Evolutionary conservation across 2,888 invertebrate genomes (phyloP), one percentile per base, ranked within the genome.

Genomic region (Mactromeris polynyma): DNA sequence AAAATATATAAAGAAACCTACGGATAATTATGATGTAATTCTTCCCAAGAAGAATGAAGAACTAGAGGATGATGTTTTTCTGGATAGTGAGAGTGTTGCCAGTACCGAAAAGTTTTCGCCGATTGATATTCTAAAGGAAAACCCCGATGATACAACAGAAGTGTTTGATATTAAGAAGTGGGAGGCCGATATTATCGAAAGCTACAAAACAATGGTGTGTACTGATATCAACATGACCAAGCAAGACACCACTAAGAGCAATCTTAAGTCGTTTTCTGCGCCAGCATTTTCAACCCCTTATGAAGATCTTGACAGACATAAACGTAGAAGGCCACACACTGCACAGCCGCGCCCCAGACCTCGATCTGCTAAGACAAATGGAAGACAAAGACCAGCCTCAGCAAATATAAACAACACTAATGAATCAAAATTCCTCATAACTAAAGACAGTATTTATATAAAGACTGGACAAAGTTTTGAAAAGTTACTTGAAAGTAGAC

Each of bases 81-180:
- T 81, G 46, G 92, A 93, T 46, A 89, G 89, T 21, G 88, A 90
- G 46, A 82, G 51, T 77, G 58, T 85, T n/a, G 21, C 64, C 2
- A 78, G 31, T n/a, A 83, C 81, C 26, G 78, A 83, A 40, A 77
- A 54, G 83, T 79, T 42, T 46, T 89, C 87, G 64, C 88, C 88
- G 26, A 79, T 82, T 42, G 89, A 90, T 80, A 33, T 87, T 33
- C 79, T 90, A 7, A 89, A 89, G 69, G 88, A 88, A 36, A 73
- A 87, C 73, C 84, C 85, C 6, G 82, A 83, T 42, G 83, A 89
- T 40, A 40, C 81, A 14, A 79, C 58, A 0, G 89, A 90, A 54
- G 86, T 80, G 19, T 92, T 93, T 87, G 92, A 93, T 86, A 90
- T 92, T 17, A 89, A 91, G 51, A 83, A 91, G 38, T 90, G 91